These are phyloP conservation scores for Drosophila mercatorum DNA, from an alignment of 2,888 invertebrate species.

Conservation along the genomic window DNA sequence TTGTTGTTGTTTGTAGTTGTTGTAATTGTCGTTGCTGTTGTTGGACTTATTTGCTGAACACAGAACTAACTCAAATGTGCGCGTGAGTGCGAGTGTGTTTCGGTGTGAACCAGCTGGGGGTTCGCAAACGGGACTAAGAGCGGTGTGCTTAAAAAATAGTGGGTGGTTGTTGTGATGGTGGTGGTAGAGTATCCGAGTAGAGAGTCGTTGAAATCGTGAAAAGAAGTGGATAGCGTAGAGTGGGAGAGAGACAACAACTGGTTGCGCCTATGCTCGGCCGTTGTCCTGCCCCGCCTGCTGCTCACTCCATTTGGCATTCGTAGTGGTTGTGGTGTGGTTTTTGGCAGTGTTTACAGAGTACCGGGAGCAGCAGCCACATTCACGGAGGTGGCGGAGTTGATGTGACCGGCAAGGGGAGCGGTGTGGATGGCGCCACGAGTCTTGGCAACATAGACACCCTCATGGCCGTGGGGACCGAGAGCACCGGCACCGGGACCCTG, in stretches of 20 bases:
- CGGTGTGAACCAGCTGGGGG: slow-evolving; percentile 12
- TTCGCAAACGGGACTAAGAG: slow-evolving; percentile 67
- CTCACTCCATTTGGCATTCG: slow-evolving; percentile 57
- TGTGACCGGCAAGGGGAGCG: slow-evolving; percentile 83
- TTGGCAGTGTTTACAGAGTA: slow-evolving; percentile 66
- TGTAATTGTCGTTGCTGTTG: slow-evolving; percentile 74
- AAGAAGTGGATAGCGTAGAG: slow-evolving; percentile 37
- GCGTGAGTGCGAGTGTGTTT: slow-evolving; percentile 48
- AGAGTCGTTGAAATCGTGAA: slow-evolving; percentile 62
- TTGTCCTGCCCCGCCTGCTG: slow-evolving; percentile 26
- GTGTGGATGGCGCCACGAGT: slow-evolving; percentile 84
- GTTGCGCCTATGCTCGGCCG: slow-evolving; percentile 13
- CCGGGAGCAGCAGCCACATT: slow-evolving; percentile 84
- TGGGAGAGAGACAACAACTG: slow-evolving; percentile 40
- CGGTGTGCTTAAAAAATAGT: slow-evolving; percentile 71
- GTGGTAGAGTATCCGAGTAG: slow-evolving; percentile 68
- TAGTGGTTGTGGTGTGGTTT: not conserved
- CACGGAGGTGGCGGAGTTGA: slow-evolving; percentile 82
- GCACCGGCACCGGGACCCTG: slow-evolving; percentile 75
- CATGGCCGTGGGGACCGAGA: slow-evolving; percentile 83
- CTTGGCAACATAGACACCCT: slow-evolving; percentile 83
- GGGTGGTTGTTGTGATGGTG: slow-evolving; percentile 43
- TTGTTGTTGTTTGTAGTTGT: slow-evolving; percentile 76
- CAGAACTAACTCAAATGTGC: slow-evolving; percentile 59
- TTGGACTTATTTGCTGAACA: slow-evolving; percentile 77